phyloP scores from a whole-genome alignment of 92 coral and sea anemone genomes.

The Virgularia gustaviana region DNA sequence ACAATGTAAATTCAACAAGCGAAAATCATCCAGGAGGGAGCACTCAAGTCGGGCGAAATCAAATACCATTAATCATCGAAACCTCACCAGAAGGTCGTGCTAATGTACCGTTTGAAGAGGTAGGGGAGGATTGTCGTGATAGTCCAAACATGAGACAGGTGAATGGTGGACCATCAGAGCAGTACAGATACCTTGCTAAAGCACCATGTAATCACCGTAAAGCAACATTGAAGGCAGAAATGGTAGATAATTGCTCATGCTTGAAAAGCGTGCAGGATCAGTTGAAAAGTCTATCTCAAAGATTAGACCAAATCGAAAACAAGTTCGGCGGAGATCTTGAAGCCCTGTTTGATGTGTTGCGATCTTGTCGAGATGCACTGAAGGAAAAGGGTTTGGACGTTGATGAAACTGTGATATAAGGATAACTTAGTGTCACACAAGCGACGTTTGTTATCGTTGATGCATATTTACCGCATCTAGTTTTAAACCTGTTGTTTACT shows the following conservation, averaged over 20 bases:
- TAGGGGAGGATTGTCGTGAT: not conserved
- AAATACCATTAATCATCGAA: constrained; percentile 29
- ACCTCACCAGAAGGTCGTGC: constrained; percentile 33
- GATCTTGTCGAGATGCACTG: constrained; percentile 29
- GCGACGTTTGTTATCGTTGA: not conserved
- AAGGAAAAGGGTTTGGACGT: not conserved
- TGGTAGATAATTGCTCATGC: too few relatives aligned
- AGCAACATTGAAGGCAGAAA: constrained; percentile 33
- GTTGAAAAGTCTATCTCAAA: constrained; percentile 58
- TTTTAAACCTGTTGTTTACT: too few relatives aligned
- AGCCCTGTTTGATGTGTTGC: constrained; percentile 63
- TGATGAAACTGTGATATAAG: constrained; percentile 12
- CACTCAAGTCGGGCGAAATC: not conserved
- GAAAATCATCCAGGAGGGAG: constrained; percentile 9
- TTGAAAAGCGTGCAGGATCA: constrained; percentile 50
- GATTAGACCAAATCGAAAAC: constrained; percentile 65
- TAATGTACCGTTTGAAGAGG: constrained; percentile 1
- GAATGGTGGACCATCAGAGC: not conserved
- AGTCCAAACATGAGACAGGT: not conserved
- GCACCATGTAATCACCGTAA: not conserved
- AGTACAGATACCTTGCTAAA: not conserved
- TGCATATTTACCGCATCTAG: not conserved
- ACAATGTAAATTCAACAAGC: not conserved
- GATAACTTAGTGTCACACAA: not conserved
- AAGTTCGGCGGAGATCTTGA: constrained; percentile 68